These are phyloP conservation scores for Acanthornis magna DNA, from an alignment of 2,797 vertebrate species.

Conservation along the genomic window DNA sequence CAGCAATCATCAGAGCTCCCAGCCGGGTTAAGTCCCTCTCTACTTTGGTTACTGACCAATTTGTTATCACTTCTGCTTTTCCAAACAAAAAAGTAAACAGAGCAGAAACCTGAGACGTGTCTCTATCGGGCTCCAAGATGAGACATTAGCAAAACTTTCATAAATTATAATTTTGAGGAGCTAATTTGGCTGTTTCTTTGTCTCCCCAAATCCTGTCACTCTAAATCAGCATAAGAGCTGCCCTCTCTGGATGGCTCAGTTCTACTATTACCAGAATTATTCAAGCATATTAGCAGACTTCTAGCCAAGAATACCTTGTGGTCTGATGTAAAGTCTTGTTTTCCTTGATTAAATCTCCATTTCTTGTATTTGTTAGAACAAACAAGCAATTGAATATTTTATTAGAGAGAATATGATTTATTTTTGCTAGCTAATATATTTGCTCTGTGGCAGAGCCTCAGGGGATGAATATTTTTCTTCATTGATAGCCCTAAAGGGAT, in stretches of 20 bases:
- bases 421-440: conserved; percentile 21
- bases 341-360: conserved; percentile 46
- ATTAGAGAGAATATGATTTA: conserved; percentile 1
- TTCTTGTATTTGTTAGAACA: conserved; percentile 2
- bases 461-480: conserved; percentile 37
- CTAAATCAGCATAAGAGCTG: background rate
- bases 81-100: background rate
- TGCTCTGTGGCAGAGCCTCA: background rate
- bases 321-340: conserved; percentile 23
- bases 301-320: conserved; percentile 32
- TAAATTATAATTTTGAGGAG: background rate
- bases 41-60: background rate
- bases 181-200: conserved; percentile 13
- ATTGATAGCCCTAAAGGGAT: background rate
- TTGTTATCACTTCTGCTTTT: background rate
- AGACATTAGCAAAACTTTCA: background rate
- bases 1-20: background rate
- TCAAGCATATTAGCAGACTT: conserved; percentile 39
- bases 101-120: background rate
- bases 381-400: conserved; percentile 35
- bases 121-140: background rate
- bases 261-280: conserved; percentile 18
- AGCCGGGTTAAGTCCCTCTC: background rate
- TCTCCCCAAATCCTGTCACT: background rate
- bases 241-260: background rate